Evolutionary conservation across 2,888 invertebrate genomes (phyloP).

Genomic region (Caenorhabditis sp.): DNA sequence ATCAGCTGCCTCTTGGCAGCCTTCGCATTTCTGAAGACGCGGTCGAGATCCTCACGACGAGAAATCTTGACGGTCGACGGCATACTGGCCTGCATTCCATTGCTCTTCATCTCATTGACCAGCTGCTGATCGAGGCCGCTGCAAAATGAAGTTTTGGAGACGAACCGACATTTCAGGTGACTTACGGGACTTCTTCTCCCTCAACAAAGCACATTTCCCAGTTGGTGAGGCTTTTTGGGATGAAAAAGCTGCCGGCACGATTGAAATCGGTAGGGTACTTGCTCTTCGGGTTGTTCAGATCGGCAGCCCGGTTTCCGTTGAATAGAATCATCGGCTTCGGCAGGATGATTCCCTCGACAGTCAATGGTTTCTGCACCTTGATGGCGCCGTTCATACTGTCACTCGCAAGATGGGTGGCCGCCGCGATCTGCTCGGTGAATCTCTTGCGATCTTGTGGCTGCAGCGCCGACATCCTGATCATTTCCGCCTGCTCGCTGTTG

Average conservation of each 20-base stretch:
- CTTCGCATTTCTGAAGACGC: conserved; percentile 15
- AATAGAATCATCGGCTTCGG: neutral
- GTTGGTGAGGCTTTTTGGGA: neutral
- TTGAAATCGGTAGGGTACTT: conserved; percentile 10
- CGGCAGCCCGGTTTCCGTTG: neutral
- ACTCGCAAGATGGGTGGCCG: neutral
- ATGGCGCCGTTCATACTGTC: neutral
- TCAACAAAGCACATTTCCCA: conserved; percentile 20
- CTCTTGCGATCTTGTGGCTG: neutral
- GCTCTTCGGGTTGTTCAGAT: neutral
- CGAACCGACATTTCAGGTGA: neutral
- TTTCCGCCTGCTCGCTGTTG: conserved; percentile 7
- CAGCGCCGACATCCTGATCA: conserved; percentile 8
- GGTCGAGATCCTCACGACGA: neutral
- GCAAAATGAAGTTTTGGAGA: neutral
- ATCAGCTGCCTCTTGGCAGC: neutral
- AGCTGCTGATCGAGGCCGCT: conserved; percentile 1
- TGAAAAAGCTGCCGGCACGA: neutral
- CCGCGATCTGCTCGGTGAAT: neutral
- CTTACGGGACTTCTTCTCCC: neutral
- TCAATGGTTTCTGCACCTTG: neutral
- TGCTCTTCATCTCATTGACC: neutral
- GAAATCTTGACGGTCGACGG: neutral
- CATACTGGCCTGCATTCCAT: neutral
- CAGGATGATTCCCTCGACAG: neutral